phyloP scores from a whole-genome alignment of 30 jellyfish, hydroid and myxozoan species.

The Rhopilema esculentum region DNA sequence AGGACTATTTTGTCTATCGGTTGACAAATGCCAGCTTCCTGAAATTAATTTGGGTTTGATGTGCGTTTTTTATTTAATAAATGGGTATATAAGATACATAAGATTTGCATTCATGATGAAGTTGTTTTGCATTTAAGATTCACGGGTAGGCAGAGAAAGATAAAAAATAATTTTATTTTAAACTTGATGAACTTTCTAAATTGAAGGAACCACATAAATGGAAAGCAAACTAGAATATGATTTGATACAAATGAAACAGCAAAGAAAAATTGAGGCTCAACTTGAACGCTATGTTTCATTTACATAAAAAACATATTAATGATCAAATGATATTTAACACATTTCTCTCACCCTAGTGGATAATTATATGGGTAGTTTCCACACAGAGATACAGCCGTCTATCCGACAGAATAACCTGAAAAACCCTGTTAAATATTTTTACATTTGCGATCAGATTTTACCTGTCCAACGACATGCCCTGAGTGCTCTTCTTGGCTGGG shows the following conservation, averaged over 20 bases:
- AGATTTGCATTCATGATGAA: not conserved
- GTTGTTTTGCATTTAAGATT: not conserved
- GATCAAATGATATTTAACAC: not conserved
- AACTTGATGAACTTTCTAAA: not conserved
- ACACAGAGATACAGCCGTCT: not conserved
- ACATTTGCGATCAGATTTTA: not conserved
- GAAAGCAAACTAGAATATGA: not conserved
- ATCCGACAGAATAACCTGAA: not conserved
- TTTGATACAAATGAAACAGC: not conserved
- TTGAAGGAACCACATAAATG: not conserved
- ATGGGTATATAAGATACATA: not conserved
- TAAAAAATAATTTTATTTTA: no score
- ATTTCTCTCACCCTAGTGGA: not conserved
- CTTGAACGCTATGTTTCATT: not conserved
- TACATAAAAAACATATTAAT: not conserved
- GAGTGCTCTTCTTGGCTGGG: constrained; percentile 39
- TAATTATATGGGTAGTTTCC: not conserved
- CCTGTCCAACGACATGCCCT: constrained; percentile 37
- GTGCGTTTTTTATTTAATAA: not conserved
- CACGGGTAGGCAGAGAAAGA: not conserved
- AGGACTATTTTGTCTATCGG: constrained; percentile 24
- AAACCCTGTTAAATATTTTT: not conserved
- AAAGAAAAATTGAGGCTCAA: not conserved
- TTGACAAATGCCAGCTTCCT: constrained; percentile 48
- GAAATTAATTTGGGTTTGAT: not conserved